A percentile compares a stretch with the other conserved stretches of the same genome.
Evolutionary conservation across 30 jellyfish, hydroid and myxozoan genomes (phyloP).

Genomic region (Catostylus mosaicus): DNA sequence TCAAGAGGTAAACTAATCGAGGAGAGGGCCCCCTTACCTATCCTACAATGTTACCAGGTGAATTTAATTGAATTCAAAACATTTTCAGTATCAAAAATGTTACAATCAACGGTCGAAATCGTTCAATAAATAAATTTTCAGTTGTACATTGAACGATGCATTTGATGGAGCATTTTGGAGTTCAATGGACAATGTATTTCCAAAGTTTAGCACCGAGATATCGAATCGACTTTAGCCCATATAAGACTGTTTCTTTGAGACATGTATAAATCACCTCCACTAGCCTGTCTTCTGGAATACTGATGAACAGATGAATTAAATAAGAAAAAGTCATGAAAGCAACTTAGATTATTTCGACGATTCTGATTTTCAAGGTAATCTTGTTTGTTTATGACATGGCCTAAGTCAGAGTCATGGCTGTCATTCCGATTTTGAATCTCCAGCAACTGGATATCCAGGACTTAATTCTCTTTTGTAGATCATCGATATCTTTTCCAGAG

Average conservation of each 20-base stretch:
- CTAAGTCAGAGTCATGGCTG: slow-evolving; percentile 11
- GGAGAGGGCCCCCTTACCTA: neutral
- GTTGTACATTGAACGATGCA: slow-evolving; percentile 30
- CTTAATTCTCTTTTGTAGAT: slow-evolving; percentile 10
- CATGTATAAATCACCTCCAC: too few relatives aligned
- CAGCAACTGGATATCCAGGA: slow-evolving; percentile 8
- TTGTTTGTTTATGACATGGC: slow-evolving; percentile 7
- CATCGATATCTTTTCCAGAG: slow-evolving; percentile 50
- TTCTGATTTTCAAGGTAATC: slow-evolving; percentile 33
- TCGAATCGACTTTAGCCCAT: too few relatives aligned
- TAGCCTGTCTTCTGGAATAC: too few relatives aligned
- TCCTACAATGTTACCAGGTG: neutral
- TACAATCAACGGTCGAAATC: slow-evolving; percentile 19
- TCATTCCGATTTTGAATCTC: slow-evolving; percentile 4
- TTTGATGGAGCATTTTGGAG: slow-evolving; percentile 45
- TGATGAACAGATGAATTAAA: too few relatives aligned
- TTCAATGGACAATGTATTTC: slow-evolving; percentile 55
- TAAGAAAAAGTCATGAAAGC: neutral
- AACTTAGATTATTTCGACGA: slow-evolving; percentile 5
- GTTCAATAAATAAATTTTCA: slow-evolving; percentile 46
- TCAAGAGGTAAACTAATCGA: too few relatives aligned
- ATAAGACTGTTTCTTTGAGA: slow-evolving; percentile 5
- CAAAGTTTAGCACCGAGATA: slow-evolving; percentile 58
- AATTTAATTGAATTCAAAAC: neutral
- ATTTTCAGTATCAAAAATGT: neutral